Conservation (phyloP, 2,113 vertebrate species). For the Camelus dromedarius region DNA sequence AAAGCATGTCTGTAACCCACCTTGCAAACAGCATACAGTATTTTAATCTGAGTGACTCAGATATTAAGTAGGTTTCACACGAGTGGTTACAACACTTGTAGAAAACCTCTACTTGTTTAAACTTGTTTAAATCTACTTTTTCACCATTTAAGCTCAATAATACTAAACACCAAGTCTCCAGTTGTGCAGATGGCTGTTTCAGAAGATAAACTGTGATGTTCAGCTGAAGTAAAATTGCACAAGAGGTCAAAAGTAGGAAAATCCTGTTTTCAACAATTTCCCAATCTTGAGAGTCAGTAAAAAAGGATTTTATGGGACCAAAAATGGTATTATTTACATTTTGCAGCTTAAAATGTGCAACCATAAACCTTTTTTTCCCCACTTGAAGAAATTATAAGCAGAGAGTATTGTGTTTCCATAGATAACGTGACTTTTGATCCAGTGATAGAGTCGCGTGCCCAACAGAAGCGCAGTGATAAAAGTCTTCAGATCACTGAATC, state of each 20-base stretch:
- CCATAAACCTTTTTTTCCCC: background rate
- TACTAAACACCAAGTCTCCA: background rate
- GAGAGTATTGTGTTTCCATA: background rate
- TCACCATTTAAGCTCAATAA: background rate
- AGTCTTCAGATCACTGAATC: background rate
- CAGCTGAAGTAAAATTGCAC: background rate
- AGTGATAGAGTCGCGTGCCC: background rate
- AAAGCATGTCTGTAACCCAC: background rate
- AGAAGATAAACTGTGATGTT: constrained; percentile 26
- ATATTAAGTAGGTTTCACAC: background rate
- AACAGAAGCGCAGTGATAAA: background rate
- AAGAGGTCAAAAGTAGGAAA: background rate
- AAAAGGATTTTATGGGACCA: background rate
- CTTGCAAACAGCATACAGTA: background rate
- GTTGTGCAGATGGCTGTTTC: background rate
- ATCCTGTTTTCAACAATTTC: background rate
- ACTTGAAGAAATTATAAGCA: background rate
- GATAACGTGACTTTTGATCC: background rate
- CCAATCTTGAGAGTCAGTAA: background rate
- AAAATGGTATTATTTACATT: constrained; percentile 8
- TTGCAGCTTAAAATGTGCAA: background rate
- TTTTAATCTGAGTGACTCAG: background rate
- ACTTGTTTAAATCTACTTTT: background rate
- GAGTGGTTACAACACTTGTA: background rate
- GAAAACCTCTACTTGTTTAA: background rate